Evolutionary conservation across 2,113 vertebrate species (phyloP), one percentile per base, ranked within the genome.

Genomic region (Epinephelus moara): DNA sequence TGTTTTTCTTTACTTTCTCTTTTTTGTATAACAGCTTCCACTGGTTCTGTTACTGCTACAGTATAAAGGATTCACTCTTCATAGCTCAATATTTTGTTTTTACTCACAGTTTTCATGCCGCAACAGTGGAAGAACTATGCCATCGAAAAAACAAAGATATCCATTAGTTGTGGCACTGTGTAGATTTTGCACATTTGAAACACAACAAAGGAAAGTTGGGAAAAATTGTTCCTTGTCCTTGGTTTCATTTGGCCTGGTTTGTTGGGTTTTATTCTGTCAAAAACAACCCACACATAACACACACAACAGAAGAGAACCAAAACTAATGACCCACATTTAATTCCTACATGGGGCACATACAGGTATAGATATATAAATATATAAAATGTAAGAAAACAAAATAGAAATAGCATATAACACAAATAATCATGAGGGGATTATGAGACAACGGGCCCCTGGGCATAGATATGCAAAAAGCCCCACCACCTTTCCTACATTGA

Each of bases 161-260:
- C 14, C 15, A 13, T 63, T 62, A 3, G 9, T 19, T 40, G 30
- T 14, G 30, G 21, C 33, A 55, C 9, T 55, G 21, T 52, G 9
- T 33, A 74, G 27, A 74, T 40, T 63, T 40, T 63, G 25, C 19
- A 74, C 18, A 63, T 47, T 71, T 17, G 14, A 42, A 49, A 14
- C 17, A 52, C 17, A 12, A 13, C 6, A 30, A 50, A 18, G 14
- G 2, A 33, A 30, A 7, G 19, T 8, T 7, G 14, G 17, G 42
- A 15, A 67, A 27, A 25, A 25, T 42, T 55, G 3, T 63, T 30
- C 10, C 47, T 6, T 8, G 23, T 33, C 23, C 25, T 21, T 73
- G 18, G 21, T 62, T 61, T 62, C 7, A 7, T 68, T 66, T 21
- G 60, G 40, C 15, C 37, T 17, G 53, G 6, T 73, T 21, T 62